Base-by-base conservation (phyloP, 2,888 invertebrate genomes). In the Chrysolina oricalcia region DNA sequence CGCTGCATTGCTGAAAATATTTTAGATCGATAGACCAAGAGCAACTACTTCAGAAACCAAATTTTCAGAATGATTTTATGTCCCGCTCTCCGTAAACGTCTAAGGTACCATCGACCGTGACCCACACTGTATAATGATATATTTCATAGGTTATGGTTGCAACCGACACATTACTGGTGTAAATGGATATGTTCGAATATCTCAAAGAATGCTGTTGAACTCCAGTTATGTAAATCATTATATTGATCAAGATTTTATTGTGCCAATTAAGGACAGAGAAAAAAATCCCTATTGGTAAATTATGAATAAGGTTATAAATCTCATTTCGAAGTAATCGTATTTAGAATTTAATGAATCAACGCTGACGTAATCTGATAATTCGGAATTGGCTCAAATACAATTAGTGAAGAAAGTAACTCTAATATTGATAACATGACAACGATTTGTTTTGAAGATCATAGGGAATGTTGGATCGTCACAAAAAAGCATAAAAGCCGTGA, bases 291-390 rank as follows among this genome's bases (percentile, higher is more conserved):
- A 0, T 4, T 0, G 0, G 35, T 35, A 35, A 35, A 35, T 40
- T 40, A 40, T 17, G n/a, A 17, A 35, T 40, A 40, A 10, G 35
- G 40, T 63, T 35, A 63, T n/a, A 40, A 35, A 63, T 63, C 17
- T 40, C 41, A 15, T 35, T 40, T 13, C 9, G 4, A 46, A 46
- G 63, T 19, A 40, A 63, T 63, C 3, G 15, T 63, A 63, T 63
- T 40, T 63, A 17, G 40, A 63, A 63, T 15, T 63, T 40, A 63
- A 63, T 63, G n/a, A 63, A 63, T 63, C 63, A 4, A 63, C 63
- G 35, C 40, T 23, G 27, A 35, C 23, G 23, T 21, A 35, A 35
- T 35, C 35, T 35, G 6, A 35, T 35, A 35, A 35, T 8, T 35
- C 8, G 8, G 35, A 62, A 9, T 35, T n/a, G 63, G 35, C 3